phyloP scores from a whole-genome alignment of 2,888 invertebrate genomes.

The Teleogryllus oceanicus region DNA sequence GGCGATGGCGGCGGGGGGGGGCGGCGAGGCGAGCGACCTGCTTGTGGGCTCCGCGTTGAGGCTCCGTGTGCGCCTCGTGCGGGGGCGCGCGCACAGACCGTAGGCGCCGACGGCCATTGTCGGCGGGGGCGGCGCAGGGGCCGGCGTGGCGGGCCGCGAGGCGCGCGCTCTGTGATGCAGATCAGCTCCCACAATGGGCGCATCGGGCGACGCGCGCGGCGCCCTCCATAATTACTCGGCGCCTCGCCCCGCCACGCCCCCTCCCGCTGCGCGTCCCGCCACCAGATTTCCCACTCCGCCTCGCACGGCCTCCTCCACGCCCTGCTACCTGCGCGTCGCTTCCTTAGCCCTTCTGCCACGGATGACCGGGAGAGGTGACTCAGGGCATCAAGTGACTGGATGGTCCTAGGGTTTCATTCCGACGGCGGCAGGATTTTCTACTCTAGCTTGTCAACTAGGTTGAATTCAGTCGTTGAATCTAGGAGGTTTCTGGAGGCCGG shows the following conservation, averaged over 20 bases:
- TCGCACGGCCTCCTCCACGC: not conserved
- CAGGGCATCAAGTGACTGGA: too few species aligned
- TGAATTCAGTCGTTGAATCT: too few species aligned
- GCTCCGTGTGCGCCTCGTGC: not conserved
- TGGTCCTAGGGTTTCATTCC: too few species aligned
- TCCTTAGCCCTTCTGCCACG: not conserved
- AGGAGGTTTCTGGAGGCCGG: too few species aligned
- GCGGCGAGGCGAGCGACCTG: too few species aligned
- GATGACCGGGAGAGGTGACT: too few species aligned
- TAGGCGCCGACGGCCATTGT: not conserved
- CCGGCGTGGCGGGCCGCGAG: not conserved
- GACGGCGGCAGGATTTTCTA: too few species aligned
- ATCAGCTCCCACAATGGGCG: not conserved
- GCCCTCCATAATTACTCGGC: not conserved
- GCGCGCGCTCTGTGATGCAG: conserved; percentile 9
- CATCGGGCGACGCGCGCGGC: not conserved
- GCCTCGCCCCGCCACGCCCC: not conserved
- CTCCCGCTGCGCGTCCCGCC: too few species aligned
- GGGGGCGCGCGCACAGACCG: not conserved
- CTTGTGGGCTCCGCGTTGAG: too few species aligned
- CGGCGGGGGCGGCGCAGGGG: not conserved
- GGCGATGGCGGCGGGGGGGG: too few species aligned
- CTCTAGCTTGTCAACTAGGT: too few species aligned
- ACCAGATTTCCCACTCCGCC: not conserved
- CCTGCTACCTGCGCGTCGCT: not conserved